Percentiles rank a stretch among this genome's conserved stretches.
These are phyloP conservation scores for Arizona elegans DNA, from an alignment of 2,113 vertebrate species.

Conservation along the genomic window DNA sequence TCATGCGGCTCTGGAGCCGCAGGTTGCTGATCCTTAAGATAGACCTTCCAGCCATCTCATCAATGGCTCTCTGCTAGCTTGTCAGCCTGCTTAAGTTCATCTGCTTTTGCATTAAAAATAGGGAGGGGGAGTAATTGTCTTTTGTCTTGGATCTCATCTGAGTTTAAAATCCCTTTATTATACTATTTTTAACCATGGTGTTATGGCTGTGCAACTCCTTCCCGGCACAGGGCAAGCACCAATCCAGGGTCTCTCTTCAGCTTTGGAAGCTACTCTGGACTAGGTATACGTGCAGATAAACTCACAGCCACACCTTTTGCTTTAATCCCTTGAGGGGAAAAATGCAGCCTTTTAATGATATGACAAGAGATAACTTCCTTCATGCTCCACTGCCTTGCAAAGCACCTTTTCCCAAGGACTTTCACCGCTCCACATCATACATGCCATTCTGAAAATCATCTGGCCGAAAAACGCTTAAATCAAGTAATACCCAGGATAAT, in stretches of 20 bases:
- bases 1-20: too few relatives aligned
- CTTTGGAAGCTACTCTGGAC: background rate
- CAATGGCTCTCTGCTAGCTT: background rate
- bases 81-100: background rate
- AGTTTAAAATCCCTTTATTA: background rate
- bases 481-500: background rate
- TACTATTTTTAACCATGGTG: background rate
- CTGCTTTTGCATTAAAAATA: background rate
- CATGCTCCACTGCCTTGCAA: background rate
- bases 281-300: background rate
- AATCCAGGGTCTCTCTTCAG: background rate
- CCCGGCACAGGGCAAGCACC: background rate
- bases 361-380: background rate
- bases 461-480: background rate
- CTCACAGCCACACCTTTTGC: background rate
- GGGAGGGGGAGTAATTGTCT: background rate
- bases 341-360: background rate
- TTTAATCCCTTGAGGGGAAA: background rate
- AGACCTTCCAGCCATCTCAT: background rate
- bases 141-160: background rate
- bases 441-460: background rate
- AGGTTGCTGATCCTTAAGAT: too few relatives aligned
- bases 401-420: background rate
- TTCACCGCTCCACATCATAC: background rate
- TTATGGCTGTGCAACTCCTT: background rate